Percentiles rank a stretch among this genome's conserved stretches.
Conservation (phyloP, 2,113 vertebrate species). For the Rhinolophus ferrumequinum region DNA sequence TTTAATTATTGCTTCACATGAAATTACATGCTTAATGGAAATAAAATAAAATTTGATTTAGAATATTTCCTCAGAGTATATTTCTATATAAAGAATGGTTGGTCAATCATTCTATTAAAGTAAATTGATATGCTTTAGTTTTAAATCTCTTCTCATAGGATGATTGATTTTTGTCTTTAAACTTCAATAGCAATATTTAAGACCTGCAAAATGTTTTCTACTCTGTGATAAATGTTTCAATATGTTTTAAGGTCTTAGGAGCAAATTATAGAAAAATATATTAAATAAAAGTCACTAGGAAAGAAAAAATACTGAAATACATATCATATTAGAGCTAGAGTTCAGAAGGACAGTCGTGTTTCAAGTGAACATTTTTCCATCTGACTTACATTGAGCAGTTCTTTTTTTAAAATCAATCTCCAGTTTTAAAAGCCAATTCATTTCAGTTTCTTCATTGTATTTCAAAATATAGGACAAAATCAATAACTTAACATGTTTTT, state of each 20-base stretch:
- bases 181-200: conserved; percentile 18
- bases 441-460: background rate
- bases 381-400: background rate
- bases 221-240: conserved; percentile 53
- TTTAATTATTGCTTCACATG: background rate
- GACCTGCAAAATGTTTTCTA: background rate
- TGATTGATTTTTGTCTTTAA: conserved; percentile 34
- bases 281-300: conserved; percentile 40
- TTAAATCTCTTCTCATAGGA: conserved; percentile 31
- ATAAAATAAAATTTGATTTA: background rate
- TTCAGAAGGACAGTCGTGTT: background rate
- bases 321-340: background rate
- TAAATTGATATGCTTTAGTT: background rate
- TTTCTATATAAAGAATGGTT: background rate
- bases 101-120: background rate
- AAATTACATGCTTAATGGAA: background rate
- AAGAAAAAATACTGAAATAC: background rate
- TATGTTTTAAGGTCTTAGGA: background rate
- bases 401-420: background rate
- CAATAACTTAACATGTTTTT: background rate
- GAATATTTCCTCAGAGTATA: background rate
- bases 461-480: background rate
- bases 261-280: conserved; percentile 21
- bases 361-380: background rate
- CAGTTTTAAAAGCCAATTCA: background rate